Base-by-base conservation (phyloP, 2,797 vertebrate species). In the Sylvia borin region DNA sequence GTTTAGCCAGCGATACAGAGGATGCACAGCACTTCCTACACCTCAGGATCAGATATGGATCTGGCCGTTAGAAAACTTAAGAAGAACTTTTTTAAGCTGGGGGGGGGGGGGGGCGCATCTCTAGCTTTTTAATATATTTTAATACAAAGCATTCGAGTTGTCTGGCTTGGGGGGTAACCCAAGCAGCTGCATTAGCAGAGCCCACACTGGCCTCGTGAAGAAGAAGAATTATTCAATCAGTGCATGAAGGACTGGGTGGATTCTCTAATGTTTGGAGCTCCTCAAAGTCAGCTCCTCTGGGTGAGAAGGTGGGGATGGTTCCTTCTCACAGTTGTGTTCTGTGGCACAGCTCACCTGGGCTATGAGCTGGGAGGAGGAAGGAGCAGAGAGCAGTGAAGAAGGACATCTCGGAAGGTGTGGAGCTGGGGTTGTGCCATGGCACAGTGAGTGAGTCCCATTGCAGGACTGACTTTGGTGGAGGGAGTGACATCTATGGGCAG, bases 381-480 rank as follows among this genome's bases (percentile, higher is more conserved):
- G 14, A 38, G 18, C 36, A 11, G 1, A 27, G 6, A 25, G 22
- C n/a, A 8, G 26, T 31, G 10, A 7, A 50, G 20, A 45, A 58
- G 20, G 11, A 2, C 10, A 15, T 15, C 7, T 19, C 11, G 32
- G 45, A 8, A 16, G 16, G 7, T n/a, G 25, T 73, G 40, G 27
- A 62, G 53, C 2, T 17, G 47, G 21, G 32, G 5, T 2, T 43
- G 34, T 78, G 26, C 13, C 0, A 18, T 11, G 21, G 48, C 7
- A 7, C 5, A 14, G n/a, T n/a, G 42, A 58, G 62, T 3, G 45
- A 68, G 0, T 71, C 3, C 5, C 9, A 0, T 6, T n/a, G 19
- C 2, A 53, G 45, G 38, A 21, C 18, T 31, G 60, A 5, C 4
- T 75, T 29, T 19, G 38, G 10, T 5, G 50, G 24, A 67, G 13